Evolutionary conservation across 2,888 invertebrate species (phyloP), one percentile per base, ranked within the genome.

Genomic region (Octonoba sinensis): DNA sequence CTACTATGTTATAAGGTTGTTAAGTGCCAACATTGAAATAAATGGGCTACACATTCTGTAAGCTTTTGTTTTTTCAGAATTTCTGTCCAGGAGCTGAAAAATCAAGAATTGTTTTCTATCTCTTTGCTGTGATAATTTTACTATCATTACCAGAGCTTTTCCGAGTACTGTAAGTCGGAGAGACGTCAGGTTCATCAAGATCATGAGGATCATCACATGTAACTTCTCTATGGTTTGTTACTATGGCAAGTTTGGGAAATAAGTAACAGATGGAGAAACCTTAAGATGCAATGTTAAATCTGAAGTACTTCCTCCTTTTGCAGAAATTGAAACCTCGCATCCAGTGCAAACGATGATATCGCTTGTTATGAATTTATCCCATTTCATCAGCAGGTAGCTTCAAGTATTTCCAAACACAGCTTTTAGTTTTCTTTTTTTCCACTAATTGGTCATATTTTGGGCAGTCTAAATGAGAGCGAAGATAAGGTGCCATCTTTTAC

Each of bases 221-320:
- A 36, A 11, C 8, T 36, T 36, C 8, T 11, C 1, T 36, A 11
- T 8, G 36, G n/a, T 36, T 11, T 36, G 36, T 36, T 36, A 36
- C 8, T 36, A 11, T 2, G 1, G 36, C 36, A 36, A 11, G 36
- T 6, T 36, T 36, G 36, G 36, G 36, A 36, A 36, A 11, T 11
- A 36, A 3, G 36, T 36, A 44, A 0, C 18, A 46, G 46, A 18
- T 65, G 65, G 20, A 46, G 47, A n/a, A 11, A 46, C 12, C n/a
- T n/a, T 46, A 2, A 65, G 20, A n/a, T 65, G 65, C n/a, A 0
- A 1, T 22, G 51, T 51, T 47, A 66, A 22, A 16, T 66, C 51
- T 3, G 51, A 16, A 16, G 66, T 66, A 27, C 51, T 66, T 24
- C 51, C 66, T 51, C 66, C 66, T 66, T 66, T 66, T 49, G 54